Evolutionary conservation across 2,113 vertebrate species (phyloP), one percentile per base, ranked within the genome.

Genomic region (Phalacrocorax carbo): DNA sequence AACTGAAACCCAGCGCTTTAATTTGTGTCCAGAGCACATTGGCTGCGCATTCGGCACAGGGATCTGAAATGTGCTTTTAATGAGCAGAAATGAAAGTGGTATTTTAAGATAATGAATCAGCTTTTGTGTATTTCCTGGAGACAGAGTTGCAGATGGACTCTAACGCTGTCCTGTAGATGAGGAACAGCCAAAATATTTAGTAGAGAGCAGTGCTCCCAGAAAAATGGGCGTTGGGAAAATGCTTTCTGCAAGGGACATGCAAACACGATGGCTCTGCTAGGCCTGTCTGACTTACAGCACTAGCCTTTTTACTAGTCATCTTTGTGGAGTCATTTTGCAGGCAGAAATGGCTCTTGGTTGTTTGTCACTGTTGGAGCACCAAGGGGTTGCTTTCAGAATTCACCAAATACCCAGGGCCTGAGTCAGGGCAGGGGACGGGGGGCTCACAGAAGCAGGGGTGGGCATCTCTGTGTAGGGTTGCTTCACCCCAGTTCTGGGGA

Each of bases 1-100:
- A 72, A 66, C 49, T 70, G 91, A 90, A 94, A 87, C 18, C 26
- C 85, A 27, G 36, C 44, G 54, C 77, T 77, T 57, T 55, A 76
- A 44, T 72, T 73, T 75, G 49, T 85, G 94, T 79, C 76, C 61
- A 4, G 65, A 86, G 80, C 88, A 32, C 21, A 23, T 84, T 17
- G 22, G 46, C 55, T 70, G 20, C 5, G 11, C 25, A 4, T 94
- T 92, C n/a, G 23, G 71, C 54, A 11, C 26, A n/a, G 86, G 88
- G 84, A 72, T 86, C 72, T 82, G 62, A 92, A 95, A 91, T 42
- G 70, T 71, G 87, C 51, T 88, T 69, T 64, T 90, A 92, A 76
- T 79, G 82, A 95, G 58, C 89, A 88, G 40, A 90, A 96, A 92
- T 34, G 46, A 96, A 97, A 68, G 72, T 75, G 86, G 69, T 64